Conservation (phyloP, 2,888 invertebrate genomes). For the Linyphia triangularis region DNA sequence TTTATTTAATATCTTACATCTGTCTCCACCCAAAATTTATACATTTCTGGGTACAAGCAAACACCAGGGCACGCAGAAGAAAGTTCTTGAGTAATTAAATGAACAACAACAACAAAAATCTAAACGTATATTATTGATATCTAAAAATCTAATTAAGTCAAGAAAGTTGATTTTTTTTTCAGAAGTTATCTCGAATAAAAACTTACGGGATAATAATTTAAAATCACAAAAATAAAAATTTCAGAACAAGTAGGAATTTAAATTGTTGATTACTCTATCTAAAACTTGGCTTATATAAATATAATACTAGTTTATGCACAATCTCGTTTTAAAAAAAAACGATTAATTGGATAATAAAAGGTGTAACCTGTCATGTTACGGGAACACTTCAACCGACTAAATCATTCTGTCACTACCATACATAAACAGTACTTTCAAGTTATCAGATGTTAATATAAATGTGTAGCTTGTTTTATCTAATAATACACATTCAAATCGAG, state of each 20-base stretch:
- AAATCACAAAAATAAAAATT: no score
- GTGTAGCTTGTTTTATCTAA: neutral
- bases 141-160: no score
- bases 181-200: no score
- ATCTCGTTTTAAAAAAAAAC: neutral
- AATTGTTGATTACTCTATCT: neutral
- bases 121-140: no score
- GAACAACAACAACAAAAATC: no score
- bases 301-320: neutral
- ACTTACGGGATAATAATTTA: no score
- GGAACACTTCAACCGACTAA: neutral
- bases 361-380: neutral
- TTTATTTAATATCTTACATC: no score
- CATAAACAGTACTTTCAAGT: neutral
- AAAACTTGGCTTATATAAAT: neutral
- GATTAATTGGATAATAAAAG: neutral
- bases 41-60: no score
- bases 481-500: neutral
- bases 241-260: neutral
- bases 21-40: no score
- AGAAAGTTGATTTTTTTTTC: no score
- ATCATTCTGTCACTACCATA: neutral
- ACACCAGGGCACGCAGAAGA: no score
- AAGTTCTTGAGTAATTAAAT: no score
- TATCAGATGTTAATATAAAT: neutral